Evolutionary conservation across 2,888 invertebrate genomes (phyloP), one percentile per base, ranked within the genome.

Genomic region (Scaptomyza parva): DNA sequence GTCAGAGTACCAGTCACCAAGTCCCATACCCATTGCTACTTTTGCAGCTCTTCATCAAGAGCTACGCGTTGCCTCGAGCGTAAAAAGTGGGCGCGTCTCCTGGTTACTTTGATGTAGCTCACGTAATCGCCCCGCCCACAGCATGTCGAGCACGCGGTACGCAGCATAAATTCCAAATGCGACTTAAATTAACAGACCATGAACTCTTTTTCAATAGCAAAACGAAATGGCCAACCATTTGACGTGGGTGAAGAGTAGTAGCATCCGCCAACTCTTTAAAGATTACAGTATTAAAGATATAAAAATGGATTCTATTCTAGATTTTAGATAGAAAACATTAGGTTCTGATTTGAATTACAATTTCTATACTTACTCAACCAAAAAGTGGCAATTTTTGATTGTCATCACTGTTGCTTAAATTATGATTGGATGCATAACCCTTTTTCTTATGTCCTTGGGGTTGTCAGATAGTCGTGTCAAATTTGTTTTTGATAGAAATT

Each of bases 101-200:
- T 53, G 72, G 84, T 83, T 75, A 75, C 86, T 88, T 84, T 88
- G 88, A 84, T 88, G 88, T 84, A 48, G 64, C 78, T 69, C 87
- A 73, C 85, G 78, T 86, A 83, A 58, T 57, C 54, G 61, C 40
- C 41, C 53, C 72, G 57, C 64, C 70, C 28, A 17, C 26, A 14
- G n/a, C 22, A 40, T 37, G 37, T 17, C 14, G 47, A n/a, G n/a
- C n/a, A n/a, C 54, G 54, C 47, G 12, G 47, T 50, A 67, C 58
- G 67, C 78, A 54, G 45, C 51, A 62, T 64, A 76, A 78, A 78
- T 61, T 53, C 43, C 35, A 57, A 73, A 66, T 57, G 57, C 48
- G 65, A 20, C 64, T 66, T 43, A 66, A 67, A 77, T 74, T 67
- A 67, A 59, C 77, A 72, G 73, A 67, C 67, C 73, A 59, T 62